Evolutionary conservation across 2,113 vertebrate species (phyloP).

Genomic region (Suncus etruscus): DNA sequence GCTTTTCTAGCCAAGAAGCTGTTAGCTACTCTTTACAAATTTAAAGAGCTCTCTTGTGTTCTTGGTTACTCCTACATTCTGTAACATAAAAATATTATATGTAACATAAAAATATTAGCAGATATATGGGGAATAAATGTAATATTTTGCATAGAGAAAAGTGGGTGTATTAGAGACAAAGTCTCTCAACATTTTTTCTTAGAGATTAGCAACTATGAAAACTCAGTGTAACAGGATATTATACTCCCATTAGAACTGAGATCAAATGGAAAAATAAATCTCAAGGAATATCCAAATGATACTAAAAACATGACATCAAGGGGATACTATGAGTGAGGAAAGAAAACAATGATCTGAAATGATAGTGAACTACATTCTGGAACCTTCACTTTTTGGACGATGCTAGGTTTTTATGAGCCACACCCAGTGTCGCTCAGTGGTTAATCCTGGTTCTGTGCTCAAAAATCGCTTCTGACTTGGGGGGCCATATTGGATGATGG

Average conservation of each 20-base stretch:
- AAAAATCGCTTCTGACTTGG: too few relatives aligned
- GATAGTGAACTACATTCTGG: not conserved
- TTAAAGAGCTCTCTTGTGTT: not conserved
- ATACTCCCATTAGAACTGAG: not conserved
- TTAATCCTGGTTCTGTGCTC: too few relatives aligned
- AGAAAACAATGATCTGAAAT: not conserved
- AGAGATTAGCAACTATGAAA: not conserved
- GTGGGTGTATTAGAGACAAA: not conserved
- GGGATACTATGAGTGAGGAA: not conserved
- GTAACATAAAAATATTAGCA: not conserved
- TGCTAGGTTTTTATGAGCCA: too few relatives aligned
- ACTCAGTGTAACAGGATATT: not conserved
- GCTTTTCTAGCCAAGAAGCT: not conserved
- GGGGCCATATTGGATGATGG: too few relatives aligned
- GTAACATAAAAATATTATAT: not conserved
- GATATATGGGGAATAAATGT: not conserved
- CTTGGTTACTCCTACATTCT: not conserved
- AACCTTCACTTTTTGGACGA: too few relatives aligned
- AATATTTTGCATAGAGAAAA: not conserved
- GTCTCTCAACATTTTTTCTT: not conserved
- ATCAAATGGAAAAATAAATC: not conserved
- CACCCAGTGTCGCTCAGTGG: too few relatives aligned
- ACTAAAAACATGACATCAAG: not conserved
- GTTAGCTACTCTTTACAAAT: not conserved
- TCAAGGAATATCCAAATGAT: not conserved